Conservation (phyloP, 2,797 vertebrate species). For the Morus bassanus region DNA sequence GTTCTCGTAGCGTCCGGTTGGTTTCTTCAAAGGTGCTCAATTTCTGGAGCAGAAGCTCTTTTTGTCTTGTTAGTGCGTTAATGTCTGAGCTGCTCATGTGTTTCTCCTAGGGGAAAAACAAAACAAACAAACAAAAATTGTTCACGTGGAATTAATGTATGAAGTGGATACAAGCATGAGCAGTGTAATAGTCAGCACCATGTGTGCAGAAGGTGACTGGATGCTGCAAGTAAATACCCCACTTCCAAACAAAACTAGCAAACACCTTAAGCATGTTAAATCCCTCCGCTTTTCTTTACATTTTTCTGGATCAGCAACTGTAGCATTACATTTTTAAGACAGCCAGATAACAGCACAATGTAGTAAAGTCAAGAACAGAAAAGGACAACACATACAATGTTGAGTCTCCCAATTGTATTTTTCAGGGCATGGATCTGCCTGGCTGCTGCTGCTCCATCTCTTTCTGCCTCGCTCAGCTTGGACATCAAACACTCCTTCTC, state of each 20-base stretch:
- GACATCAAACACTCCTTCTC: conserved; percentile 84
- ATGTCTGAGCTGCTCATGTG: conserved; percentile 81
- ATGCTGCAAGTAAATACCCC: background rate
- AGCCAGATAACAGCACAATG: accelerated
- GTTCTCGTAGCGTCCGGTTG: conserved; percentile 82
- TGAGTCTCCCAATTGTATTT: conserved; percentile 81
- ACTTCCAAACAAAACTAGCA: background rate
- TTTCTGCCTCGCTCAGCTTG: conserved; percentile 86
- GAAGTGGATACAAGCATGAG: background rate
- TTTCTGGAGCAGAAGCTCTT: conserved; percentile 88
- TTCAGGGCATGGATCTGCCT: conserved; percentile 84
- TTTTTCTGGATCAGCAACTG: background rate
- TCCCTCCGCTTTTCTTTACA: background rate
- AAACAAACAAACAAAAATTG: background rate
- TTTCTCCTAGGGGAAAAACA: conserved; percentile 72
- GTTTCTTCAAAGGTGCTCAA: conserved; percentile 88
- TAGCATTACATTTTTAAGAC: background rate
- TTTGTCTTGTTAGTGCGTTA: conserved; percentile 80
- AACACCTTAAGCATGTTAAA: background rate
- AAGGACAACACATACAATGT: conserved; percentile 68
- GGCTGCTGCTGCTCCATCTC: conserved; percentile 84
- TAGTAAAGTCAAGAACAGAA: background rate
- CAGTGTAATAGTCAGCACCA: background rate
- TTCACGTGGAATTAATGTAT: background rate
- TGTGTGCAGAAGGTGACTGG: background rate